Evolutionary conservation across 2,888 invertebrate genomes (phyloP), one percentile per base, ranked within the genome.

Genomic region (Pollenia amentaria): DNA sequence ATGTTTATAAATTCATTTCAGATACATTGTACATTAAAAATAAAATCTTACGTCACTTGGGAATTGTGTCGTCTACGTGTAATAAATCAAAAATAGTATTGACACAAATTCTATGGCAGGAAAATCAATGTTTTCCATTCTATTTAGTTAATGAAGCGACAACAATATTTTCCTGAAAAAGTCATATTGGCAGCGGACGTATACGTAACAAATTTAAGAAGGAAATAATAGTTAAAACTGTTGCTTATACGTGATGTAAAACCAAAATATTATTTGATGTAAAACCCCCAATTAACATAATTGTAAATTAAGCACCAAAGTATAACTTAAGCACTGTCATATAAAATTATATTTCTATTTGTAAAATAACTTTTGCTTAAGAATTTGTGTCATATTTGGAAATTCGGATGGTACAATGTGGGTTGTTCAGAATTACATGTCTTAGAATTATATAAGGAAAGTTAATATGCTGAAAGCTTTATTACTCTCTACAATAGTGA

Each of bases 211-310:
- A 14, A n/a, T 16, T 38, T 53, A 46, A 38, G 3, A 55, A 14
- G 42, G 4, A 69, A 69, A 42, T 44, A 14, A 0, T 44, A 60
- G 29, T 46, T 40, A 55, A 12, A 57, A n/a, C 9, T 46, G 46
- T 77, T 64, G 46, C 64, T 83, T 70, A 83, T 83, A 83, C 83
- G 77, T 77, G 46, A 18, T 42, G 70, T 64, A 57, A 67, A 21
- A 12, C 40, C 46, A 48, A 40, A 46, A 69, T 18, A 12, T 53
- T 51, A 38, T 69, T 51, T 21, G 9, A 21, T 42, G 0, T 9
- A 44, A 51, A 40, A 57, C 14, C 29, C 44, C 12, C 9, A 67
- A 69, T 81, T 75, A 51, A 11, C 53, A 67, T 42, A 67, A 67
- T 69, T 60, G 29, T 4, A 48, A 8, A 12, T 65, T 16, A 55